These are phyloP conservation scores for Parotia lawesii DNA, from an alignment of 2,113 vertebrate genomes.

Conservation along the genomic window DNA sequence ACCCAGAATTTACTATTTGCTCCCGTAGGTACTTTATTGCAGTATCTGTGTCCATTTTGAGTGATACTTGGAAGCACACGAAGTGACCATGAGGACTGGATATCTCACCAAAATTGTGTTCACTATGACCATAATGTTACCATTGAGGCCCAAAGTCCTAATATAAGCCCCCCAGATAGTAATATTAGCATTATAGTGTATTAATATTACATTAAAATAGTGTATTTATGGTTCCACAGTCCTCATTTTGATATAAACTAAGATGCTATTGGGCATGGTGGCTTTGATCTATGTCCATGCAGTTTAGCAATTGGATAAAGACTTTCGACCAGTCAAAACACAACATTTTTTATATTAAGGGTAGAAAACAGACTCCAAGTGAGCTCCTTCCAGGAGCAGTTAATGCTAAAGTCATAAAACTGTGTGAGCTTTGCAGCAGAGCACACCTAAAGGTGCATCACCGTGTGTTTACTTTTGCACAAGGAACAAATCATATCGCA, in stretches of 20 bases:
- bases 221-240: neutral
- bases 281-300: neutral
- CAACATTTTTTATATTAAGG: neutral
- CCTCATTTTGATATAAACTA: neutral
- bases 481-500: neutral
- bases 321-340: neutral
- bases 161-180: neutral
- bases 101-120: neutral
- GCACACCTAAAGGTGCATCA: neutral
- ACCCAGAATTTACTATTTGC: neutral
- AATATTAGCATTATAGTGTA: neutral
- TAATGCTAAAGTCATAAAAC: constrained; percentile 1
- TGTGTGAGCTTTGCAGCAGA: neutral
- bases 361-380: neutral
- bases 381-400: neutral
- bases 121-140: neutral
- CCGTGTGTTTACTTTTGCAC: neutral
- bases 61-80: neutral
- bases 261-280: fast-evolving
- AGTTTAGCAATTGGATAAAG: neutral
- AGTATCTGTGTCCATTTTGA: neutral
- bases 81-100: neutral
- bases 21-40: neutral
- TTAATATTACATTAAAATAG: neutral
- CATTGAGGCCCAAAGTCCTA: neutral